These are phyloP conservation scores for Alosa alosa DNA, from an alignment of 2,113 vertebrate species.

Conservation along the genomic window DNA sequence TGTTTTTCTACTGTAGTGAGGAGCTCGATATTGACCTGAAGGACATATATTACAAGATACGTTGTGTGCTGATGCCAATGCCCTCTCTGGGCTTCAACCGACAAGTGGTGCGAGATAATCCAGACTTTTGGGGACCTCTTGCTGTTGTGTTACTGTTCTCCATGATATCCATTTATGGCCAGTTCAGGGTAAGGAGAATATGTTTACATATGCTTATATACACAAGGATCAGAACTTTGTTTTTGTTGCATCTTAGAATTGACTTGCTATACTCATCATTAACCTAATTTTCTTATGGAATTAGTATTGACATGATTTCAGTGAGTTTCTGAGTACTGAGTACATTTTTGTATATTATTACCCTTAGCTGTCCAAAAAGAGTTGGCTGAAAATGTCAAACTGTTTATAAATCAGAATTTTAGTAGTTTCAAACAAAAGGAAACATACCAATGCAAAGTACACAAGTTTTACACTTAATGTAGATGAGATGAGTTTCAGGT, in stretches of 20 bases:
- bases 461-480: too few species aligned
- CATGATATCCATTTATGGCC: constrained; percentile 98
- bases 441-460: too few species aligned
- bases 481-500: too few species aligned
- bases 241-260: neutral
- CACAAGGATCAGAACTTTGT: neutral
- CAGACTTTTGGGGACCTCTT: constrained; percentile 97
- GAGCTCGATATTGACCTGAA: constrained; percentile 97
- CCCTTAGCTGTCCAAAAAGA: neutral
- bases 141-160: constrained; percentile 96
- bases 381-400: neutral
- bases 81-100: constrained; percentile 96
- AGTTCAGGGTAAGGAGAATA: constrained; percentile 85
- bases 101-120: constrained; percentile 97
- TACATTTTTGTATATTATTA: too few species aligned
- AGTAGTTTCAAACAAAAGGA: too few species aligned
- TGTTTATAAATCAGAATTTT: neutral
- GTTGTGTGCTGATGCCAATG: constrained; percentile 98
- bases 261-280: neutral
- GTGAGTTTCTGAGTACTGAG: too few species aligned
- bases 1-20: constrained; percentile 71
- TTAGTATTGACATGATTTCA: too few species aligned
- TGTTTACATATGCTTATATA: neutral
- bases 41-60: constrained; percentile 99
- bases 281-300: too few species aligned